Conservation (phyloP, 2,888 invertebrate genomes). For the Perizoma affinitatum region DNA sequence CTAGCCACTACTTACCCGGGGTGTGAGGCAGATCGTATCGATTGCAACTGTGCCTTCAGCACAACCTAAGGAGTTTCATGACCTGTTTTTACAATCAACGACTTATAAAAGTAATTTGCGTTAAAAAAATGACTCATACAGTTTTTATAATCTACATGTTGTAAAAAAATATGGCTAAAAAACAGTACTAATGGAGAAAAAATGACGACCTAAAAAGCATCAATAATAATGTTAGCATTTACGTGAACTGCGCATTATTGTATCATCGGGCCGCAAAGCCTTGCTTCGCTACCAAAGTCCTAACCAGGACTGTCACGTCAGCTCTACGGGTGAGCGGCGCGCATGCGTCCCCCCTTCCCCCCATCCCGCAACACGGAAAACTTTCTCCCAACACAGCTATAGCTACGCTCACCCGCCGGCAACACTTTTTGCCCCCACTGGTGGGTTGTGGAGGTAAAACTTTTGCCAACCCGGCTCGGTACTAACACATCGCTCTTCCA, state of each 20-base stretch:
- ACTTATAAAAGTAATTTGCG: neutral
- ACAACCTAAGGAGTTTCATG: constrained; percentile 55
- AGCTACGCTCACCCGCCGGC: constrained; percentile 78
- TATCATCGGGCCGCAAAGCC: constrained; percentile 42
- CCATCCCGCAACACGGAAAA: constrained; percentile 83
- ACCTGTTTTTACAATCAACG: constrained; percentile 28
- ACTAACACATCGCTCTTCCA: constrained; percentile 83
- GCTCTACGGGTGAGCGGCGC: constrained; percentile 64
- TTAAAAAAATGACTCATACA: neutral
- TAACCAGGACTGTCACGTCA: constrained; percentile 72
- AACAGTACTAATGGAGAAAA: neutral
- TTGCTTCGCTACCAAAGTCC: constrained; percentile 62
- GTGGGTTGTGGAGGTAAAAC: constrained; percentile 76
- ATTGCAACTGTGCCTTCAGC: constrained; percentile 55
- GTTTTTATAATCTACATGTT: neutral
- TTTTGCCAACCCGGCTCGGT: constrained; percentile 79
- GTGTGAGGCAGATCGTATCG: constrained; percentile 62
- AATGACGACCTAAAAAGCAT: neutral
- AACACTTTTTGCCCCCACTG: constrained; percentile 81
- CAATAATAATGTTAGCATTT: constrained; percentile 38
- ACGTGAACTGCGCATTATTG: constrained; percentile 57
- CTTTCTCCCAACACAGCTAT: constrained; percentile 83
- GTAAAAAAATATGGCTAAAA: constrained; percentile 7
- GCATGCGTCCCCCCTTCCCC: constrained; percentile 71
- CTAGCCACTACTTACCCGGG: constrained; percentile 60